Evolutionary conservation across 2,797 vertebrate species (phyloP), one percentile per base, ranked within the genome.

Genomic region (Sebastes taczanowskii): DNA sequence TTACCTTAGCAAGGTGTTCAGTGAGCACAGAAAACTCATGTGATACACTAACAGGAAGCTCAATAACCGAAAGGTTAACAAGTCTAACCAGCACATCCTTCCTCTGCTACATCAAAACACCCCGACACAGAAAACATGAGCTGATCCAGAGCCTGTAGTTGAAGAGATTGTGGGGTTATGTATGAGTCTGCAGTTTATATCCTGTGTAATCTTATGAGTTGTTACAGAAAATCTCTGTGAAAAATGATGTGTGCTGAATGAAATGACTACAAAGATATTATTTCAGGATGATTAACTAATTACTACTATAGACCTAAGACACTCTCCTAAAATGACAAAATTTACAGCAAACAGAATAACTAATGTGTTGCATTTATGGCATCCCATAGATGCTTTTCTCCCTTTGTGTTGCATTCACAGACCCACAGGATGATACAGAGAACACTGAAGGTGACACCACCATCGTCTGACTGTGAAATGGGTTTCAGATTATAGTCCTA

Each of bases 41-140:
- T 62, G 42, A 81, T 63, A 74, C 27, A 2, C 29, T 2, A 76
- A 89, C 87, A 89, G 86, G 90, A 92, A 90, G 34, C 42, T n/a
- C 18, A 78, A 73, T 46, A 72, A 46, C 61, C 35, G 20, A 86
- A 67, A 83, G 3, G 1, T 71, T 18, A 18, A 63, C 0, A 4
- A 20, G 14, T 68, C 42, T 59, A 77, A 73, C 25, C 4, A 74
- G 30, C 61, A 85, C 76, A 83, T 90, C 78, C 85, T 90, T 86
- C 86, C 82, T 83, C 64, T 82, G 74, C 32, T 71, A 25, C 29
- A 29, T 74, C 10, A 80, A 14, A 79, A 60, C 49, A 73, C 56
- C 46, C 3, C 59, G 70, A 52, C 53, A 58, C 13, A 81, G 22
- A 86, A 69, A 74, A 65, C 65, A 49, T 2, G 13, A 73, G 29